Base-by-base conservation (phyloP, 2,888 invertebrate genomes). In the Oxystoma pomonae region DNA sequence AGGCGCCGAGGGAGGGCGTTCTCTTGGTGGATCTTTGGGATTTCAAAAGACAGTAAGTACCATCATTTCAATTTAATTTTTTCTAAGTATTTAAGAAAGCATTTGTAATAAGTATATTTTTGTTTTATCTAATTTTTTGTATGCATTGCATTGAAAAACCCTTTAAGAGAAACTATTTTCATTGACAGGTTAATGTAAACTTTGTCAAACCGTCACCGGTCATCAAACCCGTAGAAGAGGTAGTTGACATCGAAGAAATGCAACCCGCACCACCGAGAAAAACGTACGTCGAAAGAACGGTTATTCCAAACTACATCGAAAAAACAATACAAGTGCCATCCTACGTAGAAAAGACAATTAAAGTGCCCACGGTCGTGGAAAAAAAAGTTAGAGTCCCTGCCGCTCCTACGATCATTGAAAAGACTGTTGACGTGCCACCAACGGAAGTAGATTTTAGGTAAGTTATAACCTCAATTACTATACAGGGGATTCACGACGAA, bases 291-390 rank as follows among this genome's bases (percentile, higher is more conserved):
- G 76, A 79, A 70, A 70, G 76, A 62, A 79, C 78, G 7, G 76
- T 78, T 0, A 76, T 78, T 59, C 78, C 78, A 21, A 75, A 79
- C 61, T 79, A 78, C 62, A 77, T 77, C 2, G 78, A 78, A 62
- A 79, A 79, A 68, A 77, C 75, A 3, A 72, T 78, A 7, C 76
- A 76, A 65, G 78, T 78, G 17, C 79, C 78, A 49, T 72, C 72
- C 35, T 79, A 78, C 63, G 78, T 77, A 1, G 79, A 79, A 64
- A 79, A 78, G 68, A 77, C 77, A 5, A 70, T 79, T 51, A 65
- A 76, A 60, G 78, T 79, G 21, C 79, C 79, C 2, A 78, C 78
- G 2, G 72, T 75, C n/a, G 72, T 78, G 3, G 77, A 78, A 61
- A 76, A 78, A 59, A 77, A 67, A 63, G 68, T 79, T 21, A 72